phyloP scores from a whole-genome alignment of 2,113 vertebrate species.

The Spermophilus dauricus region DNA sequence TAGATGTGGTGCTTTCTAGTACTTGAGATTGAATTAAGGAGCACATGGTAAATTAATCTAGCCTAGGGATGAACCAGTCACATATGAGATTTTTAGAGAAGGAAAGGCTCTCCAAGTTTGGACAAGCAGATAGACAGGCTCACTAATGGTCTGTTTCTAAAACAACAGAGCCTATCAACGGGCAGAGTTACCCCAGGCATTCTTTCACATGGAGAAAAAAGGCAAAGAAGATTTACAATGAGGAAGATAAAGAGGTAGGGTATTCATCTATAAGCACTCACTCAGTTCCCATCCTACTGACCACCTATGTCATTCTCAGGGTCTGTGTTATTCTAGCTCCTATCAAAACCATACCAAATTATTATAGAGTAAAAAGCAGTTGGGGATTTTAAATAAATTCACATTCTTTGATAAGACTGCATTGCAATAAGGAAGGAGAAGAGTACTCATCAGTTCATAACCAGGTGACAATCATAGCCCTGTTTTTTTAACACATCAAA shows the following conservation, averaged over 20 bases:
- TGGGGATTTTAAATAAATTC: background rate
- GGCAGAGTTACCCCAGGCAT: background rate
- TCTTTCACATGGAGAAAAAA: background rate
- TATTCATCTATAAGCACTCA: background rate
- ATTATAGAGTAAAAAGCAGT: background rate
- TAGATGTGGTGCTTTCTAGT: background rate
- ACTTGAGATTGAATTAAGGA: slow-evolving; percentile 7
- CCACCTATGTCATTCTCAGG: background rate
- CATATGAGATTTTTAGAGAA: background rate
- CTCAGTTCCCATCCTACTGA: background rate
- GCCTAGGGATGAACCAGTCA: background rate
- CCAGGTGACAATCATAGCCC: background rate
- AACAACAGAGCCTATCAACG: background rate
- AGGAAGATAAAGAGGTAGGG: background rate
- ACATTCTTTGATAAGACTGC: background rate
- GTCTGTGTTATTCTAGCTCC: background rate
- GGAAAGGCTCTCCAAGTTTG: background rate
- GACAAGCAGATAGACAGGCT: background rate
- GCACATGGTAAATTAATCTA: background rate
- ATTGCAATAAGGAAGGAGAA: background rate
- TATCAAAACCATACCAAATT: slow-evolving; percentile 4
- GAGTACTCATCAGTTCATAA: background rate
- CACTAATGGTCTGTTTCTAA: background rate
- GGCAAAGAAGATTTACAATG: background rate
- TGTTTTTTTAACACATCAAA: background rate